Base-by-base conservation (phyloP, 2,797 vertebrate genomes). In the Ambastaia sidthimunki region DNA sequence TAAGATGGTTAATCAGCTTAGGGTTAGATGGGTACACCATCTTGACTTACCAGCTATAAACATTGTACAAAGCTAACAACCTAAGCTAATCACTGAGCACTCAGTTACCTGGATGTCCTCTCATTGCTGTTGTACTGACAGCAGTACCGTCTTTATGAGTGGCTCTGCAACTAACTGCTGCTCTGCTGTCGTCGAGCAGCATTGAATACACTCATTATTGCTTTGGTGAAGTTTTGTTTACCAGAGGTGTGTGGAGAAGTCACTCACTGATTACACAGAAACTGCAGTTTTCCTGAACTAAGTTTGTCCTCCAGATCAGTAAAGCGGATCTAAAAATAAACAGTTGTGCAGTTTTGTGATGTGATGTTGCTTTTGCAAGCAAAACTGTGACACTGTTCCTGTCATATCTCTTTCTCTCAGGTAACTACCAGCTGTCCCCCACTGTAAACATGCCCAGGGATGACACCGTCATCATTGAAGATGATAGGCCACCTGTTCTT, bases 371-470 rank as follows among this genome's bases (percentile, higher is more conserved):
- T 50, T 19, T 52, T 52, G 7, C 28, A 6, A 0, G 6, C 47
- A 15, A 63, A 68, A 21, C 41, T 23, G 23, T 48, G 21, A 68
- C 41, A 48, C 66, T 7, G n/a, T 68, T 21, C 13, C 41, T 68
- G n/a, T 68, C 37, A 48, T 23, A n/a, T 44, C 5, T 48, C 21
- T 70, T 59, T 83, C 82, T 84, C 67, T 74, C 81, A 98, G 97
- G 96, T 90, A 95, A 95, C 94, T 96, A 93, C 87, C 96, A 96
- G 88, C 93, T 98, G 82, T 98, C 97, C 79, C 97, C 96, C 10
- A 98, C 97, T 0, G 97, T 98, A 84, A 98, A 98, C 89, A 98
- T 98, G 97, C 96, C 97, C 16, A 96, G 96, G 28, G 96, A 98
- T 60, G 96, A 98, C 88, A 95, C 93, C 21, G 95, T 98, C 85